These are phyloP conservation scores for Desmophyllum pertusum DNA, from an alignment of 92 coral and sea anemone species.

Conservation along the genomic window DNA sequence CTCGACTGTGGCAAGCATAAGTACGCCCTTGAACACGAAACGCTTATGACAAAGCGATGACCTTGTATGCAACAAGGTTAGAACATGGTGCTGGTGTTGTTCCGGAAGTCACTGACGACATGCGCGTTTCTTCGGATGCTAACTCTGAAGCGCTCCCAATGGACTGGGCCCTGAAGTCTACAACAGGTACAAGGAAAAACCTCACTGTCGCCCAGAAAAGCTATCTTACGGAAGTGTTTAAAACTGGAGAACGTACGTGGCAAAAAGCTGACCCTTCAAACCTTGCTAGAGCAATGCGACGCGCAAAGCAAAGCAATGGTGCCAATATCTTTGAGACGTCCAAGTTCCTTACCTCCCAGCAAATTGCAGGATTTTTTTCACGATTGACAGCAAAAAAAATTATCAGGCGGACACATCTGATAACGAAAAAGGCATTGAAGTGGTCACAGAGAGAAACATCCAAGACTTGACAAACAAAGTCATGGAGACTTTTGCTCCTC, in stretches of 20 bases:
- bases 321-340: too few relatives aligned
- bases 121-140: not conserved
- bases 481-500: too few relatives aligned
- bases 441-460: too few relatives aligned
- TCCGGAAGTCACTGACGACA: constrained; percentile 19
- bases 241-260: constrained; percentile 31
- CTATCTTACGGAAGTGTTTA: constrained; percentile 30
- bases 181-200: constrained; percentile 7
- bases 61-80: constrained; percentile 11
- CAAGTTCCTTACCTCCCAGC: too few relatives aligned
- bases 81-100: constrained; percentile 17
- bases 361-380: too few relatives aligned
- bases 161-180: constrained; percentile 40
- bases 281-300: constrained; percentile 25
- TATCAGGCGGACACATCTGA: too few relatives aligned
- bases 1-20: constrained; percentile 27
- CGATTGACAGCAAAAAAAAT: too few relatives aligned
- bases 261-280: constrained; percentile 28
- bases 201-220: constrained; percentile 28
- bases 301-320: constrained; percentile 12
- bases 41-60: constrained; percentile 44
- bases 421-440: too few relatives aligned
- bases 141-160: constrained; percentile 10
- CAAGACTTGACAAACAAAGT: too few relatives aligned
- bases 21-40: constrained; percentile 31